Conservation (phyloP, 53 echinoderm and acorn worm genomes). For the Temnopleurus reevesii region DNA sequence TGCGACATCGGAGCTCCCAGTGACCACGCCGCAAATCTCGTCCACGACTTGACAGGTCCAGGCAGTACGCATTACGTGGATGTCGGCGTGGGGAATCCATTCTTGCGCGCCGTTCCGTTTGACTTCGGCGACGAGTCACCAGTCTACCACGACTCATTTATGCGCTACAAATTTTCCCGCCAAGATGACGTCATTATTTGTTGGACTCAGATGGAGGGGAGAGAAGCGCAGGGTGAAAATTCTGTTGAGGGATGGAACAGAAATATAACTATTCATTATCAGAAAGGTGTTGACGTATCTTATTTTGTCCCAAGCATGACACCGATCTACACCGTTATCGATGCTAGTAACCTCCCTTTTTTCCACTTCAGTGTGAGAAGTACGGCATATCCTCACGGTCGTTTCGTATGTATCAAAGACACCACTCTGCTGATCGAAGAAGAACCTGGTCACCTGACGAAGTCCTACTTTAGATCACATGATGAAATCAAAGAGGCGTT, state of each 20-base stretch:
- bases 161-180: too few relatives aligned
- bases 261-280: not conserved
- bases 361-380: not conserved
- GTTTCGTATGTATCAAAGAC: constrained; percentile 33
- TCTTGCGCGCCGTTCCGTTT: constrained; percentile 45
- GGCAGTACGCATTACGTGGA: constrained; percentile 28
- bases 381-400: not conserved
- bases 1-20: not conserved
- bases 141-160: constrained; percentile 26
- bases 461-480: constrained; percentile 22
- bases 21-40: constrained; percentile 13
- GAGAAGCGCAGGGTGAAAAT: too few relatives aligned
- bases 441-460: not conserved
- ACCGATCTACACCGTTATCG: not conserved
- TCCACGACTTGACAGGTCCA: constrained; percentile 4
- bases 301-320: not conserved
- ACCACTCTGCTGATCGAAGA: constrained; percentile 14
- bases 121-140: constrained; percentile 47
- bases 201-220: too few relatives aligned
- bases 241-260: not conserved
- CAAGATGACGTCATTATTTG: too few relatives aligned
- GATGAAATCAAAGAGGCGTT: constrained; percentile 11
- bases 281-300: not conserved
- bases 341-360: not conserved
- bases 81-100: constrained; percentile 36